Evolutionary conservation across 2,113 vertebrate species (phyloP).

Genomic region (Prinia subflava): DNA sequence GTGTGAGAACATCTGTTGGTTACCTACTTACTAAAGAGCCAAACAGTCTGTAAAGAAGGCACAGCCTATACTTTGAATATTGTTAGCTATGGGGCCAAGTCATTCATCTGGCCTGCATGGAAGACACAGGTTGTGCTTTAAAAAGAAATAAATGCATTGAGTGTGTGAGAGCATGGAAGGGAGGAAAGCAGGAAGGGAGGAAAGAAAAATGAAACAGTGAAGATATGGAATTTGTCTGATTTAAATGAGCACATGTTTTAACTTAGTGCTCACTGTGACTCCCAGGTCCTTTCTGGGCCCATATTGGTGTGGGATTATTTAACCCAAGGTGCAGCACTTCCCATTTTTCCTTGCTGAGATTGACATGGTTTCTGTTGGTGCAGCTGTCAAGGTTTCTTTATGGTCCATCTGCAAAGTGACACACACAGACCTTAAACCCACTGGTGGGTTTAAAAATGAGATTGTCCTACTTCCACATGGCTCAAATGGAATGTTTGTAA

Average conservation of each 20-base stretch:
- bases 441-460: neutral
- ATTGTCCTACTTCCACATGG: neutral
- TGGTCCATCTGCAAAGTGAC: neutral
- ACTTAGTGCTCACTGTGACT: neutral
- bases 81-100: neutral
- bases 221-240: neutral
- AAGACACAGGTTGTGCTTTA: neutral
- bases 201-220: neutral
- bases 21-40: neutral
- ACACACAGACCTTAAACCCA: neutral
- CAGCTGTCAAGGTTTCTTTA: neutral
- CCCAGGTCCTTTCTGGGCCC: neutral
- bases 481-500: neutral
- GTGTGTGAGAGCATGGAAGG: neutral
- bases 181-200: neutral
- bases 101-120: neutral
- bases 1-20: slow-evolving; percentile 4
- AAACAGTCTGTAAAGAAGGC: neutral
- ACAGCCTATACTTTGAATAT: neutral
- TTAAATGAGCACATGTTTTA: neutral
- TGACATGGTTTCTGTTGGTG: neutral
- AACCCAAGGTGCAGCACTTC: neutral
- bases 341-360: neutral
- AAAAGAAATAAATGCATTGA: neutral
- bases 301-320: neutral